phyloP scores from a whole-genome alignment of 2,888 invertebrate genomes.

The Nudaria mundana region DNA sequence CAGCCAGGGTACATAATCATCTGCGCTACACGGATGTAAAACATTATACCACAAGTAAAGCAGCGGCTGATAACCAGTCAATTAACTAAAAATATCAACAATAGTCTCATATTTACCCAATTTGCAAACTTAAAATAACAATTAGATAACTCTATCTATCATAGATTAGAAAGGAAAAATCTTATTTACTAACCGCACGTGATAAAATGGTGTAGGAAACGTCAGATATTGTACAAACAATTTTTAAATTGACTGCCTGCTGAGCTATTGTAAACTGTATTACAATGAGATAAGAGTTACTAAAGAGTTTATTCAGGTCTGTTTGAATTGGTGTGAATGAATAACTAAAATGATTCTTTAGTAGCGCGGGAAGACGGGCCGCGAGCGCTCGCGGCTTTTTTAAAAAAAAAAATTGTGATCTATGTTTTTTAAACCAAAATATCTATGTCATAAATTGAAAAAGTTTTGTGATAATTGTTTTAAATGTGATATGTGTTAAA shows the following conservation, averaged over 20 bases:
- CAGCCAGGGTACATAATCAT: no score
- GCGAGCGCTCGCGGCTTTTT: slow-evolving; percentile 24
- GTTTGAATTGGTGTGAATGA: slow-evolving; percentile 6
- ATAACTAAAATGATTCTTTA: slow-evolving; percentile 31
- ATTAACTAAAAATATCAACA: slow-evolving; percentile 27
- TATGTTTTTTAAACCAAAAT: not conserved
- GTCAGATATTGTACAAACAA: slow-evolving; percentile 20
- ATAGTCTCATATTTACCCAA: slow-evolving; percentile 23
- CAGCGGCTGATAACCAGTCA: slow-evolving; percentile 6
- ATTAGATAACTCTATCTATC: slow-evolving; percentile 7
- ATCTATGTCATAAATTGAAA: not conserved
- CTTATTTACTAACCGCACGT: slow-evolving; percentile 11
- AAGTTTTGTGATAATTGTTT: not conserved
- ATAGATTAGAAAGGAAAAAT: slow-evolving; percentile 17
- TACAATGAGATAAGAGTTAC: not conserved
- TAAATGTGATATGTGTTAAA: slow-evolving; percentile 3
- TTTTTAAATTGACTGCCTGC: slow-evolving; percentile 2
- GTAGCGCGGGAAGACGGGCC: slow-evolving; percentile 63
- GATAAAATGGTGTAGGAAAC: slow-evolving; percentile 31
- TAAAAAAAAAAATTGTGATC: slow-evolving; percentile 3
- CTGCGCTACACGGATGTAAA: no score
- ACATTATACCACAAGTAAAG: not conserved
- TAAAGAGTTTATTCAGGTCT: not conserved
- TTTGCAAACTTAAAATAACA: slow-evolving; percentile 26
- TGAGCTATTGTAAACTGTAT: slow-evolving; percentile 22